Evolutionary conservation across 2,888 invertebrate species (phyloP), one percentile per base, ranked within the genome.

Genomic region (Piscicola geometra): DNA sequence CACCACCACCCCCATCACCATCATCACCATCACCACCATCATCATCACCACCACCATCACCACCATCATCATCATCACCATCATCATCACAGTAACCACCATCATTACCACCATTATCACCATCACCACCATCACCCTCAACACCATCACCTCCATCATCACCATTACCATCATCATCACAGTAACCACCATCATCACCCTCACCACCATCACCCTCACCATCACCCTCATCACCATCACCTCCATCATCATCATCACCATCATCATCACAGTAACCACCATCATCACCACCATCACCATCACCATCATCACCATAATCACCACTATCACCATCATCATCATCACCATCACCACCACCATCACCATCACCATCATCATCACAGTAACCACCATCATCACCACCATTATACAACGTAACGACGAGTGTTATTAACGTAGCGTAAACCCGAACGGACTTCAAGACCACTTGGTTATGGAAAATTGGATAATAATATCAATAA

Each of bases 1-100:
- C n/a, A 9, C 25, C 25, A 5, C 9, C 9, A 56, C 60, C 60
- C 21, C 21, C 5, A 56, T 3, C 5, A 56, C 60, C 60, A 56
- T 18, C 60, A 47, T 15, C 47, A 50, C 25, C n/a, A n/a, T 28
- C 5, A 71, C 28, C 28, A 72, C 32, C 70, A 9, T 36, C 15
- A 12, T 25, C 21, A 41, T 36, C 18, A 33, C 18, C 28, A 12
- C n/a, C 85, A 93, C 93, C 91, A 15, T 41, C 15, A 9, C 41
- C 15, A 9, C 41, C 41, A 41, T 15, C 5, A 41, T 15, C 41
- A 5, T 15, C 15, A 41, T 9, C 5, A 41, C 9, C 41, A 5
- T 9, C 41, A 5, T 41, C 5, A 41, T 15, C 15, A 41, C 41
- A 5, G 9, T 41, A 3, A 9, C 25, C 25, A 5, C 9, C 9